Evolutionary conservation across 2,888 invertebrate genomes (phyloP), one percentile per base, ranked within the genome.

Genomic region (Melanophora roralis): DNA sequence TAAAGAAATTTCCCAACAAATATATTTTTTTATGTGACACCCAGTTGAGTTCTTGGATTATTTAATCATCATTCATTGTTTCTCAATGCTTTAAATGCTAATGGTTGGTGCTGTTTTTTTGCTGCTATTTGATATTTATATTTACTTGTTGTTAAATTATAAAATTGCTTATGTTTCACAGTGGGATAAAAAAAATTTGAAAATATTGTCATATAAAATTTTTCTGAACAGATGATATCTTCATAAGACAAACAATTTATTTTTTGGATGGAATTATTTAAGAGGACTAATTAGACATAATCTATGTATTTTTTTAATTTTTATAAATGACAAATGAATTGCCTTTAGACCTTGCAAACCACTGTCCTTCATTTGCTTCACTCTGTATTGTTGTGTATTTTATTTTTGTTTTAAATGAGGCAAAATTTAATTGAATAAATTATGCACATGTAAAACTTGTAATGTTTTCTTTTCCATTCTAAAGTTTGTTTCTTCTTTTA

Each of bases 351-450:
- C 27, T 47, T 0, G 1, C 11, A 1, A 49, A n/a, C 23, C 23
- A 71, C 68, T 49, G 62, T 68, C 6, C 43, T 27, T n/a, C n/a
- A 7, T n/a, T 43, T 45, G 14, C 14, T 49, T 21, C 14, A 11
- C 19, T 14, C 43, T 7, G 49, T 49, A 43, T 78, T 75, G 59
- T 53, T 67, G 45, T 51, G 21, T 79, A 14, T 27, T 27, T 27
- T 45, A 67, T 78, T 81, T 75, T 67, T 78, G 60, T 81, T 75
- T 71, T 62, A 81, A 81, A 81, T 78, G 81, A 78, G 78, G 60
- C 68, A 77, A 75, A 71, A 67, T 75, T 72, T 78, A 78, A 78
- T 75, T 76, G 78, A 78, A 76, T 81, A 78, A 78, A 78, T 78
- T 81, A 78, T 78, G 80, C 72, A 76, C 65, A 75, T 76, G 71